A percentile compares a stretch with the other conserved stretches of the same genome.
Conservation (phyloP, 2,113 vertebrate genomes). For the Burhinus oedicnemus region DNA sequence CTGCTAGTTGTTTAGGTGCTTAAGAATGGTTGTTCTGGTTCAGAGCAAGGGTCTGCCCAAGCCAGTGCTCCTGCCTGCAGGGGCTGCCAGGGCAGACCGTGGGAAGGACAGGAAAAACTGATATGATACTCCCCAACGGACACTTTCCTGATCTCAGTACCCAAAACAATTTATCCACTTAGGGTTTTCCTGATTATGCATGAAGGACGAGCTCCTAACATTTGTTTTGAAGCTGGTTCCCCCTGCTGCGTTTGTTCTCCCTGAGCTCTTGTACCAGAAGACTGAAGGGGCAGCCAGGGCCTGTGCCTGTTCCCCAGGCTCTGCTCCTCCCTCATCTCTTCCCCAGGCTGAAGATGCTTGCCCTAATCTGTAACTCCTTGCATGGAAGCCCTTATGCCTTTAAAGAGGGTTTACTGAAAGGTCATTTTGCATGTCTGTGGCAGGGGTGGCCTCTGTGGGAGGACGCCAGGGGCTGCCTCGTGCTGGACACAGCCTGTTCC, state of each 20-base stretch:
- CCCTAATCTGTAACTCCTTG: rapidly evolving
- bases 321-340: neutral
- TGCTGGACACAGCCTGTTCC: rapidly evolving
- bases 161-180: neutral
- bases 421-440: rapidly evolving
- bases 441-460: rapidly evolving
- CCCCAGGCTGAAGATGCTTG: too few relatives aligned
- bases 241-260: neutral
- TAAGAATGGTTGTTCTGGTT: neutral
- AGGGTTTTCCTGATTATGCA: neutral
- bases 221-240: neutral
- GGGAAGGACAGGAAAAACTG: neutral
- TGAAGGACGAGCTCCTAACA: neutral
- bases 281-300: neutral
- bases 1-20: neutral
- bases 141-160: neutral
- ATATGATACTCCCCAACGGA: neutral
- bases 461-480: rapidly evolving
- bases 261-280: rapidly evolving
- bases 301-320: rapidly evolving
- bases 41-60: neutral
- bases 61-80: neutral
- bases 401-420: too few relatives aligned
- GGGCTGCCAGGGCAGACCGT: neutral
- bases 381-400: rapidly evolving